Conservation (phyloP, 2,113 vertebrate species). For the Philantomba maxwellii region DNA sequence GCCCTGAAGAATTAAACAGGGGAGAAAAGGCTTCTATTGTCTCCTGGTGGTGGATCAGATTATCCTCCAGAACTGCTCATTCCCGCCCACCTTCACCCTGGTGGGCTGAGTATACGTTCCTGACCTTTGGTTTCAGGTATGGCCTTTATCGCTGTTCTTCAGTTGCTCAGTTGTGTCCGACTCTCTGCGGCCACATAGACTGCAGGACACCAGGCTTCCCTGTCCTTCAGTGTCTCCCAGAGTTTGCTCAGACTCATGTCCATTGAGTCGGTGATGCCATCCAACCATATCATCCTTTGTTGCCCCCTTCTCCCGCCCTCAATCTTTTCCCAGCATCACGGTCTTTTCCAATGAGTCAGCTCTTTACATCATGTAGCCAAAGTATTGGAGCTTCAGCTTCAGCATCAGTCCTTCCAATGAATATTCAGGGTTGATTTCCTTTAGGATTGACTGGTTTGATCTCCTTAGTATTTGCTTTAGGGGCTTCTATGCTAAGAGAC, state of each 20-base stretch:
- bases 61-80: background rate
- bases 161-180: background rate
- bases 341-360: background rate
- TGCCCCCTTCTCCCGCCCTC: background rate
- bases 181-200: background rate
- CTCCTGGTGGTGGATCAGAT: background rate
- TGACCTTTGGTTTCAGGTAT: background rate
- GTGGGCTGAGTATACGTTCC: background rate
- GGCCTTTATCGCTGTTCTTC: accelerated
- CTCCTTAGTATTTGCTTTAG: background rate
- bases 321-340: background rate
- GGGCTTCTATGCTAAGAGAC: background rate
- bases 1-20: background rate
- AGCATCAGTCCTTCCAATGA: background rate
- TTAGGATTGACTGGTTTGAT: background rate
- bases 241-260: background rate
- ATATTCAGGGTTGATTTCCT: background rate
- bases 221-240: background rate
- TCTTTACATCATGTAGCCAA: background rate
- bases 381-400: background rate
- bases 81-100: background rate
- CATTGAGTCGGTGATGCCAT: background rate
- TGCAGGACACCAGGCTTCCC: background rate
- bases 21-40: background rate
- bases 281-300: background rate